phyloP scores from a whole-genome alignment of 2,797 vertebrate genomes.

The Philypnodon macrostomus region DNA sequence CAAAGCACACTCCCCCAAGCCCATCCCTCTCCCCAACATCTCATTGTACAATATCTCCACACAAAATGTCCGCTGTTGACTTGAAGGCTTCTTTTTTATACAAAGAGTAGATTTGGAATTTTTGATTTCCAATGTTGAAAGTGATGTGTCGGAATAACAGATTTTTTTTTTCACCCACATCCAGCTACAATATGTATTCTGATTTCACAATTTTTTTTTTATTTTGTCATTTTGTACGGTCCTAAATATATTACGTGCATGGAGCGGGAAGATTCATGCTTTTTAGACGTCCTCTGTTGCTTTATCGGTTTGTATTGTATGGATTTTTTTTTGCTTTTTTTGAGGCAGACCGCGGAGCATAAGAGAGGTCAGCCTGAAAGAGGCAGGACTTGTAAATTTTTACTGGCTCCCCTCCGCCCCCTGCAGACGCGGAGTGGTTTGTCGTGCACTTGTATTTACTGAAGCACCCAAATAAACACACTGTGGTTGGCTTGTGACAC shows the following conservation, averaged over 20 bases:
- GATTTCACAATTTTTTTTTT: slow-evolving; percentile 81
- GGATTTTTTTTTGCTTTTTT: slow-evolving; percentile 86
- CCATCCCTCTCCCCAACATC: slow-evolving; percentile 79
- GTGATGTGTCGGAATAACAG: slow-evolving; percentile 84
- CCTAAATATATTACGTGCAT: slow-evolving; percentile 90
- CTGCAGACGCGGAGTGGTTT: slow-evolving; percentile 92
- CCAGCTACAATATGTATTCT: slow-evolving; percentile 83
- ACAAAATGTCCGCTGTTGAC: slow-evolving; percentile 81
- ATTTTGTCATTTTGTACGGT: slow-evolving; percentile 66
- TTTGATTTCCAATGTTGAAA: slow-evolving; percentile 93
- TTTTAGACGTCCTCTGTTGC: slow-evolving; percentile 72
- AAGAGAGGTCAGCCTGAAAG: slow-evolving; percentile 85
- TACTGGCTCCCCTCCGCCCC: slow-evolving; percentile 90
- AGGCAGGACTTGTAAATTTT: slow-evolving; percentile 96
- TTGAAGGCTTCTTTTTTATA: slow-evolving; percentile 92
- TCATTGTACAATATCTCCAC: slow-evolving; percentile 77
- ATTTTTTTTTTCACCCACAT: slow-evolving; percentile 83
- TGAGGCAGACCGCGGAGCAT: slow-evolving; percentile 88
- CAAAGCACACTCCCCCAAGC: slow-evolving; percentile 45
- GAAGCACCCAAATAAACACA: slow-evolving; percentile 99
- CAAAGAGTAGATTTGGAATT: slow-evolving; percentile 85
- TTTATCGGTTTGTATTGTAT: slow-evolving; percentile 80
- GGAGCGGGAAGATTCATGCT: slow-evolving; percentile 87
- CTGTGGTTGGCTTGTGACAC: slow-evolving; percentile 80
- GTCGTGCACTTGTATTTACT: slow-evolving; percentile 99